Base-by-base conservation (phyloP, 2,113 vertebrate species). In the Brachirus orientalis region DNA sequence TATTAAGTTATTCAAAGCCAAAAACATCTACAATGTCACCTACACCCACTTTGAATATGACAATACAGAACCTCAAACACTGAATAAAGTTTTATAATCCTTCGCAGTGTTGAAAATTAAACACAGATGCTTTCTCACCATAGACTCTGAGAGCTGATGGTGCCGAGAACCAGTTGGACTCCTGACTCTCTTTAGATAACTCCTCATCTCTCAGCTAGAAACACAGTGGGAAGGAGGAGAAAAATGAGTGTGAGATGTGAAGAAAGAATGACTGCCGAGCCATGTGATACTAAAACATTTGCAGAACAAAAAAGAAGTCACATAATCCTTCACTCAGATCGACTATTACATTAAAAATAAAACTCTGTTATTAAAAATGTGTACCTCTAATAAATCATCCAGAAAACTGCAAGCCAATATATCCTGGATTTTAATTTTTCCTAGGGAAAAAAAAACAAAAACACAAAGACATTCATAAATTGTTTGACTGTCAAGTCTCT, bases 351-450 rank as follows among this genome's bases (percentile, higher is more conserved):
- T 6, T 28, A 28, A 28, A 6, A 28, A 28, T 28, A 28, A 57
- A 43, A n/a, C n/a, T n/a, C n/a, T n/a, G n/a, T n/a, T 16, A 17
- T 1, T 20, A 33, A 36, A 63, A 38, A 18, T 14, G 22, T 9
- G 4, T 94, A 99, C 97, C 95, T 99, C 98, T 43, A 99, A 82
- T 76, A 99, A 91, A 79, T 99, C 98, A 88, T 99, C 98, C 75
- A 99, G 91, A 83, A 99, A 99, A 86, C 98, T 98, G 92, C 98
- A 99, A 63, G 98, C 96, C 90, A 99, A 88, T 85, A 99, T 99
- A 91, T 99, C 98, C 89, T 98, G 98, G 88, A 99, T 99, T 92
- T 99, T 99, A 91, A 99, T 99, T 85, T 98, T 99, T 48, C 97
- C 97, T 99, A 81, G n/a, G n/a, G n/a, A n/a, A n/a, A n/a, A 51